Evolutionary conservation across 2,113 vertebrate genomes (phyloP).

Genomic region (Trematomus loennbergii): DNA sequence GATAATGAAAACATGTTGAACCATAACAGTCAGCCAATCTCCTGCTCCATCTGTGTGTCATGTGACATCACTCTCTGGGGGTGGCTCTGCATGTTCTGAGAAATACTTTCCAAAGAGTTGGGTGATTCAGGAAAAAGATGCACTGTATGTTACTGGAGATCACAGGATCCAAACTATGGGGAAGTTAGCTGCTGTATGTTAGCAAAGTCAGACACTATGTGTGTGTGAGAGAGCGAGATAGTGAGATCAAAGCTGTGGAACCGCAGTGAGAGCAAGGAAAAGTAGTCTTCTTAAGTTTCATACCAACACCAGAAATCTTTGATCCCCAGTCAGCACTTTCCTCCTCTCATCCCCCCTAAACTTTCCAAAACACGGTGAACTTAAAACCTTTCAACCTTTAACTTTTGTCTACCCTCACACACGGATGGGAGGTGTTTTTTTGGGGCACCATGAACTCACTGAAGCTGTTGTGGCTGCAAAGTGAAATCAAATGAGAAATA

Average conservation of each 20-base stretch:
- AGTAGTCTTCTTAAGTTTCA: conserved; percentile 13
- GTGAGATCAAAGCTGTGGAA: conserved; percentile 32
- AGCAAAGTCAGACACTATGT: conserved; percentile 8
- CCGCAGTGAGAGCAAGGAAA: conserved; percentile 3
- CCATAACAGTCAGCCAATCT: conserved; percentile 16
- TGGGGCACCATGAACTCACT: conserved; percentile 39
- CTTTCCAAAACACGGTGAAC: conserved; percentile 28
- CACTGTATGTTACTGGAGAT: neutral
- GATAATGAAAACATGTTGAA: neutral
- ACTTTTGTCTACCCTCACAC: conserved; percentile 25
- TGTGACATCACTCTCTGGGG: conserved; percentile 36
- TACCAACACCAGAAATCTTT: conserved; percentile 37
- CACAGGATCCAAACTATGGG: neutral
- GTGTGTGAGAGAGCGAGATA: neutral
- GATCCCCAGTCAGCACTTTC: conserved; percentile 67
- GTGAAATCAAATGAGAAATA: too few species aligned
- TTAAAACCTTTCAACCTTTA: conserved; percentile 17
- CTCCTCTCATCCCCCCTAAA: conserved; percentile 31
- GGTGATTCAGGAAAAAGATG: neutral
- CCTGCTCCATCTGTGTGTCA: conserved; percentile 21
- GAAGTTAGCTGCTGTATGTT: neutral
- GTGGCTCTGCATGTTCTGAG: conserved; percentile 17
- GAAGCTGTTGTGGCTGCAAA: conserved; percentile 29
- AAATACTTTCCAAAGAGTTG: conserved; percentile 7
- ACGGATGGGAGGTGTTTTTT: conserved; percentile 5